Base-by-base conservation (phyloP, 2,888 invertebrate species). In the Ectobius pallidus region DNA sequence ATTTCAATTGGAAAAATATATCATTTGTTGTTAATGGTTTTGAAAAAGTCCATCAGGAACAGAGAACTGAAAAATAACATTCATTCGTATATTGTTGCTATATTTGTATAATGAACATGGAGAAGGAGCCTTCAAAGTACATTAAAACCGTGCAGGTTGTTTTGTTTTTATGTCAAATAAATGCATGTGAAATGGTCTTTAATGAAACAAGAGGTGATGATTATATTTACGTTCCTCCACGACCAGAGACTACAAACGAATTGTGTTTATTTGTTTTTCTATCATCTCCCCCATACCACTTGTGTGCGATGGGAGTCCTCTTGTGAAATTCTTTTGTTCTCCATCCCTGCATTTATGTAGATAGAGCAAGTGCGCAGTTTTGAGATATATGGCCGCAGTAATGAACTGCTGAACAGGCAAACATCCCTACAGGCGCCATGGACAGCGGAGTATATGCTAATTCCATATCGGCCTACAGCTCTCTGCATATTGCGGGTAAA, bases 61-160 rank as follows among this genome's bases (percentile, higher is more conserved):
- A 34, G 27, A 71, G 62, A 30, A 65, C 16, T 63, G 25, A 70
- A 73, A 46, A 73, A 68, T 73, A 73, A 71, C 67, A 73, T 71
- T 71, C 58, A 71, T 71, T 73, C 44, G 58, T 70, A 55, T 27
- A 46, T 68, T 70, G 52, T 49, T 70, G 32, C 70, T 46, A 27
- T 22, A 34, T n/a, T n/a, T n/a, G n/a, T n/a, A n/a, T n/a, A n/a
- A n/a, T n/a, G n/a, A n/a, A n/a, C n/a, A n/a, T n/a, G n/a, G n/a
- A n/a, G n/a, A n/a, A n/a, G n/a, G n/a, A 42, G 44, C 55, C 44
- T 73, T 70, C 73, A 70, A 73, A 73, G 73, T 68, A 70, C 73
- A 67, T 71, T 71, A 71, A 62, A 73, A 67, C 58, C 67, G 58
- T 42, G 71, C 61, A 55, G 61, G 67, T 58, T 67, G 67, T 71